Evolutionary conservation across 1,140 invertebrate genomes (phyloP).

Genomic region (Laupala kohalensis): DNA sequence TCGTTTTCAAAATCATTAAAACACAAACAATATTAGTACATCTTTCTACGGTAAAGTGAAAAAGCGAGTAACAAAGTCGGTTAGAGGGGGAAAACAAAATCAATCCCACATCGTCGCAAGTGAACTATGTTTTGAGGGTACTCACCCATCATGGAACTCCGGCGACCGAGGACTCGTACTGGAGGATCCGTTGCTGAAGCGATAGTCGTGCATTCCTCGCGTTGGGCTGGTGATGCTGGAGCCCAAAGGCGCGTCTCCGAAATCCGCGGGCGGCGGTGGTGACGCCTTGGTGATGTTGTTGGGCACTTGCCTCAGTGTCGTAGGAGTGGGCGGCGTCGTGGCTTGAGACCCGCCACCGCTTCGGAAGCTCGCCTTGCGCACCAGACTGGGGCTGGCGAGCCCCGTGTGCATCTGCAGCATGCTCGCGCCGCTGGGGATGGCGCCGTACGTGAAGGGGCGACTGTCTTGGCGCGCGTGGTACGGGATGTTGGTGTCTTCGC

Average conservation of each 20-base stretch:
- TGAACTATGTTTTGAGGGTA: too few relatives aligned
- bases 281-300: constrained; percentile 15
- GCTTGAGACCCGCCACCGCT: constrained; percentile 28
- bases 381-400: constrained; percentile 58
- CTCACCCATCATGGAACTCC: constrained; percentile 33
- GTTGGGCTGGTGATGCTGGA: background rate
- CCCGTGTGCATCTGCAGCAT: constrained; percentile 23
- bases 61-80: too few relatives aligned
- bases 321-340: constrained; percentile 27
- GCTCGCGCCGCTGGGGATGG: constrained; percentile 26
- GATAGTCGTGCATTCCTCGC: constrained; percentile 5
- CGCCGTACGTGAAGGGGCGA: constrained; percentile 67
- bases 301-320: background rate
- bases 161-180: constrained; percentile 21
- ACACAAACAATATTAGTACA: too few relatives aligned
- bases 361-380: constrained; percentile 45
- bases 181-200: constrained; percentile 25
- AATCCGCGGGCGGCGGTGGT: constrained; percentile 4
- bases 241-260: constrained; percentile 4
- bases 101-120: too few relatives aligned
- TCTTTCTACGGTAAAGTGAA: too few relatives aligned
- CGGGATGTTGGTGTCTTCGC: constrained; percentile 38
- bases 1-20: too few relatives aligned
- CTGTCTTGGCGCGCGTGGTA: constrained; percentile 71
- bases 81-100: too few relatives aligned